A percentile compares a stretch with the other conserved stretches of the same genome.
Evolutionary conservation across 64 coral and sea anemone genomes (phyloP).

Genomic region (Montipora efflorescens): DNA sequence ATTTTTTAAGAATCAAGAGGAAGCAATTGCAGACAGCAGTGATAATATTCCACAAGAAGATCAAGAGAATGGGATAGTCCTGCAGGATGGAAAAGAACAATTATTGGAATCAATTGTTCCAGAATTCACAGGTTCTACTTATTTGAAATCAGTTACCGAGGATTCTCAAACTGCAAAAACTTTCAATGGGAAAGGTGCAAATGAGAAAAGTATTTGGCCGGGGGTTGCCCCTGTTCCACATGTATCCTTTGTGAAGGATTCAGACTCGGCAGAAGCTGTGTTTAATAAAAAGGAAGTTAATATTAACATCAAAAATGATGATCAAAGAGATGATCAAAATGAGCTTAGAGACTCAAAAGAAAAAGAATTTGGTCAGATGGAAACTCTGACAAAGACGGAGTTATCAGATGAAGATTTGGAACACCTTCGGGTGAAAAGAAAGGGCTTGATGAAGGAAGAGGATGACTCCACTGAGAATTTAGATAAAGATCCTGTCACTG

Average conservation of each 20-base stretch:
- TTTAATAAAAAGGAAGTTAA: neutral
- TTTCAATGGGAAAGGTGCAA: neutral
- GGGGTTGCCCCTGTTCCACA: neutral
- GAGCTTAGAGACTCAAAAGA: neutral
- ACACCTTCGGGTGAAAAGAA: conserved; percentile 28
- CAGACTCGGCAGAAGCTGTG: neutral
- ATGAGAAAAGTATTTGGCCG: neutral
- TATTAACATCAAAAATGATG: neutral
- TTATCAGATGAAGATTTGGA: conserved; percentile 26
- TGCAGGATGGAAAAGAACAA: neutral
- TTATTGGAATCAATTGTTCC: neutral
- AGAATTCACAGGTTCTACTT: neutral
- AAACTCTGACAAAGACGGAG: neutral
- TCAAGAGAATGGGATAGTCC: neutral
- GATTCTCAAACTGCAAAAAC: neutral
- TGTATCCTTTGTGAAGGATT: neutral
- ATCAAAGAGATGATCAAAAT: neutral
- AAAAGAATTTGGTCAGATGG: neutral
- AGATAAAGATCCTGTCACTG: neutral
- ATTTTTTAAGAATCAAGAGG: neutral
- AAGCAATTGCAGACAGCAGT: neutral
- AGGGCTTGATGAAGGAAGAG: neutral
- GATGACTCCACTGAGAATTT: too few species aligned
- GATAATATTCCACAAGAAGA: neutral
- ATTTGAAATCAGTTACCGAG: neutral